A percentile compares a stretch with the other conserved stretches of the same genome.
phyloP scores from a whole-genome alignment of 1,140 invertebrate genomes.

The Drosophila ambigua region DNA sequence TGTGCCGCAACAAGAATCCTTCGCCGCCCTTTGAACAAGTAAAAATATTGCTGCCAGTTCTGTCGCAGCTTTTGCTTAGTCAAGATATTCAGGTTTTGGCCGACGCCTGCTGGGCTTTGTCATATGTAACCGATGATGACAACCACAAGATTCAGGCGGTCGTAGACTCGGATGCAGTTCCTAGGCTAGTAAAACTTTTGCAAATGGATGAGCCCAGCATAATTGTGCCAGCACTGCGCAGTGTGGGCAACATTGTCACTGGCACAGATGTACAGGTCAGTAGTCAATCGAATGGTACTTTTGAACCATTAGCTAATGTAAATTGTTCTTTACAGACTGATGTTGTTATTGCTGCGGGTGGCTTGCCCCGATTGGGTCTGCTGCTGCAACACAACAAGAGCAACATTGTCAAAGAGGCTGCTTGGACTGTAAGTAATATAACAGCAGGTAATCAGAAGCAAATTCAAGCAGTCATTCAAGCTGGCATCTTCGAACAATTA shows the following conservation, averaged over 20 bases:
- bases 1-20: slow-evolving; percentile 96
- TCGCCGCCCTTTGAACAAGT: slow-evolving; percentile 91
- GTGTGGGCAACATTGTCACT: slow-evolving; percentile 94
- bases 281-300: not conserved
- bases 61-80: slow-evolving; percentile 91
- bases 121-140: slow-evolving; percentile 96
- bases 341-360: slow-evolving; percentile 92
- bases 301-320: slow-evolving; percentile 81
- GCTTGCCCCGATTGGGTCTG: slow-evolving; percentile 88
- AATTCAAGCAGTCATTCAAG: slow-evolving; percentile 97
- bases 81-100: slow-evolving; percentile 91
- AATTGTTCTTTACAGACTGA: slow-evolving; percentile 97
- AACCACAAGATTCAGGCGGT: slow-evolving; percentile 97
- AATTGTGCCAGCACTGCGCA: slow-evolving; percentile 94
- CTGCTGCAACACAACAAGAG: slow-evolving; percentile 91
- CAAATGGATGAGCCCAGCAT: slow-evolving; percentile 89
- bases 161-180: slow-evolving; percentile 89
- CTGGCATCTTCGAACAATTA: slow-evolving; percentile 83
- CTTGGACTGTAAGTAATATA: slow-evolving; percentile 99
- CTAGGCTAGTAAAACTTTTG: slow-evolving; percentile 90
- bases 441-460: slow-evolving; percentile 97
- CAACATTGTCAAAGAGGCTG: slow-evolving; percentile 94
- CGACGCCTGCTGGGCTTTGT: slow-evolving; percentile 98
- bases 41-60: slow-evolving; percentile 91
- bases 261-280: slow-evolving; percentile 90